A percentile compares a stretch with the other conserved stretches of the same genome.
Evolutionary conservation across 2,888 invertebrate species (phyloP).

Genomic region (Lasius platythorax): DNA sequence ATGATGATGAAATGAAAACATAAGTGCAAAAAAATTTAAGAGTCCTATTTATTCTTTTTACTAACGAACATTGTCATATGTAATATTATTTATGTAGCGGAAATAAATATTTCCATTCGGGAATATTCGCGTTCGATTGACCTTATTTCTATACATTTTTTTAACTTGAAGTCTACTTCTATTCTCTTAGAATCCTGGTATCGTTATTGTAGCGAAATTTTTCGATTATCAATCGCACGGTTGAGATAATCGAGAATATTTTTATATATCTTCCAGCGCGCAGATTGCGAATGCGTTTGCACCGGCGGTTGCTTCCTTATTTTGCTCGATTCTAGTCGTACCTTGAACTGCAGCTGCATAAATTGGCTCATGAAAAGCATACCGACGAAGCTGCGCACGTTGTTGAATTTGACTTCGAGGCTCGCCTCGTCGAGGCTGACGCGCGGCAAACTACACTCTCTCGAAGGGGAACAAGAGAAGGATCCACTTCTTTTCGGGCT

Average conservation of each 20-base stretch:
- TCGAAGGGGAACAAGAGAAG: neutral
- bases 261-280: constrained; percentile 19
- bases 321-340: constrained; percentile 25
- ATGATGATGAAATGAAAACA: neutral
- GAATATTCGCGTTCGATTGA: neutral
- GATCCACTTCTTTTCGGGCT: constrained; percentile 35
- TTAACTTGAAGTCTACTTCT: neutral
- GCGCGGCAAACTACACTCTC: constrained; percentile 5
- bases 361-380: constrained; percentile 33
- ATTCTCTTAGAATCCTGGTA: neutral
- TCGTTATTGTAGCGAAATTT: neutral
- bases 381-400: constrained; percentile 4
- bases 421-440: constrained; percentile 4
- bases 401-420: constrained; percentile 26
- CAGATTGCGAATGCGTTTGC: constrained; percentile 18
- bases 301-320: neutral
- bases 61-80: neutral
- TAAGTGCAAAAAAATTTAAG: neutral
- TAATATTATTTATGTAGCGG: neutral
- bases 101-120: neutral
- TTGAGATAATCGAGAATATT: constrained; percentile 32
- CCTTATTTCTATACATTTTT: neutral
- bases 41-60: neutral
- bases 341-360: constrained; percentile 13
- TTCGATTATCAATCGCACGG: constrained; percentile 18